These are phyloP conservation scores for Athetis lepigone DNA, from an alignment of 2,888 invertebrate species.

Conservation along the genomic window DNA sequence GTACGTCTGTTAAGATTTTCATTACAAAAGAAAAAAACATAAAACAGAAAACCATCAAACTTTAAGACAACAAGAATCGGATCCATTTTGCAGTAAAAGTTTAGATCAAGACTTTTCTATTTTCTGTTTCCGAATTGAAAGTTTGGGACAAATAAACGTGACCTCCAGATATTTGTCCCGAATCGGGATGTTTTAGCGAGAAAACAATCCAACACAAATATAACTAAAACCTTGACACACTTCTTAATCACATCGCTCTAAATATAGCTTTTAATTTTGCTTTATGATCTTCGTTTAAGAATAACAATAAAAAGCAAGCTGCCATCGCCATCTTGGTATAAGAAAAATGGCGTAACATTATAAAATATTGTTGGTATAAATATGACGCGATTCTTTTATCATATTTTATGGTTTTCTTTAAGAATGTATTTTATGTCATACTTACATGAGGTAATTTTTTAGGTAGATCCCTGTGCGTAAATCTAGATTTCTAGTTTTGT, in stretches of 20 bases:
- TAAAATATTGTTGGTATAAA: constrained; percentile 25
- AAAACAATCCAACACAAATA: constrained; percentile 43
- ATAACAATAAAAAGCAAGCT: constrained; percentile 39
- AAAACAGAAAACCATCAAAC: too few species aligned
- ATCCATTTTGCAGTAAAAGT: neutral
- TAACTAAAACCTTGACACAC: constrained; percentile 47
- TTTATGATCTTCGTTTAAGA: constrained; percentile 32
- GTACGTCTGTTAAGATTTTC: too few species aligned
- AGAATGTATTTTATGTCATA: neutral
- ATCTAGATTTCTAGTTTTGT: neutral
- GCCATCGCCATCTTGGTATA: constrained; percentile 34
- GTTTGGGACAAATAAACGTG: constrained; percentile 33
- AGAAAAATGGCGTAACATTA: constrained; percentile 23
- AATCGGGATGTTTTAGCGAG: constrained; percentile 31
- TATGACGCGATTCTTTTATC: constrained; percentile 9
- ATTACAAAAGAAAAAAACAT: too few species aligned
- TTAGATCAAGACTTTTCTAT: neutral
- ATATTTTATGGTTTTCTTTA: constrained; percentile 7
- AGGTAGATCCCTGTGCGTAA: neutral
- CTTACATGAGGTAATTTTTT: neutral
- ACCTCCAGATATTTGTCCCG: constrained; percentile 35
- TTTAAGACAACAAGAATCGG: neutral
- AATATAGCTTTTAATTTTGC: constrained; percentile 42
- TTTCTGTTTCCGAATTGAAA: constrained; percentile 30
- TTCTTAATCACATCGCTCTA: constrained; percentile 42